These are phyloP conservation scores for Liparis tanakae DNA, from an alignment of 2,797 vertebrate species.

Conservation along the genomic window DNA sequence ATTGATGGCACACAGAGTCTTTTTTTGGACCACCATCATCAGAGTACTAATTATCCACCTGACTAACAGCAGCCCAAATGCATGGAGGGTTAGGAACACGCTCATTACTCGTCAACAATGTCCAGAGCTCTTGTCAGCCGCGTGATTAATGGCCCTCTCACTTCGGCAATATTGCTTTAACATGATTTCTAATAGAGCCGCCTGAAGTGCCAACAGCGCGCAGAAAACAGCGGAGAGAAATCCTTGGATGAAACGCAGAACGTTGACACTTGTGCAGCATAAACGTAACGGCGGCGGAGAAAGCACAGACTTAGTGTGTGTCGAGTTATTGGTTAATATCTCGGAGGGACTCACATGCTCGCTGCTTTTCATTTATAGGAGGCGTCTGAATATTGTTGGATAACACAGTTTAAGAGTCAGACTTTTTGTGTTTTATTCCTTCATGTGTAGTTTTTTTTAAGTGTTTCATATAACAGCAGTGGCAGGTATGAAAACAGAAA, in stretches of 20 bases:
- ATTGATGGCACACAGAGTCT: conserved; percentile 41
- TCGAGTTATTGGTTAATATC: conserved; percentile 29
- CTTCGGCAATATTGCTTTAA: conserved; percentile 74
- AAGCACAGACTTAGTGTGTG: conserved; percentile 42
- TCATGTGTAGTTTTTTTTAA: not conserved
- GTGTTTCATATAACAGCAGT: not conserved
- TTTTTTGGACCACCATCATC: conserved; percentile 42
- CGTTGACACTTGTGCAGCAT: conserved; percentile 38
- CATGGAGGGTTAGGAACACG: conserved; percentile 69
- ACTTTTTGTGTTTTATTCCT: conserved; percentile 1
- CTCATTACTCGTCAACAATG: conserved; percentile 74
- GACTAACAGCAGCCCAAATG: conserved; percentile 62
- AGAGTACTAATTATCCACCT: conserved; percentile 60
- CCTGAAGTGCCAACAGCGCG: conserved; percentile 61
- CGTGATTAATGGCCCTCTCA: conserved; percentile 78
- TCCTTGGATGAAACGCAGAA: conserved; percentile 68
- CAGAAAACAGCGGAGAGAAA: conserved; percentile 41
- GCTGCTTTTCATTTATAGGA: conserved; percentile 24
- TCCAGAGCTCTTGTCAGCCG: conserved; percentile 76
- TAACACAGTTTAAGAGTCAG: not conserved
- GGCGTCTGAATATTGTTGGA: conserved; percentile 21
- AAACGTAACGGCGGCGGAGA: conserved; percentile 37
- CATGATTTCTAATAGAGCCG: conserved; percentile 73
- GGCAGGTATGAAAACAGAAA: not conserved
- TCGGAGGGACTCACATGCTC: conserved; percentile 4